Evolutionary conservation across 2,797 vertebrate genomes (phyloP).

Genomic region (Benthosema pterotum): DNA sequence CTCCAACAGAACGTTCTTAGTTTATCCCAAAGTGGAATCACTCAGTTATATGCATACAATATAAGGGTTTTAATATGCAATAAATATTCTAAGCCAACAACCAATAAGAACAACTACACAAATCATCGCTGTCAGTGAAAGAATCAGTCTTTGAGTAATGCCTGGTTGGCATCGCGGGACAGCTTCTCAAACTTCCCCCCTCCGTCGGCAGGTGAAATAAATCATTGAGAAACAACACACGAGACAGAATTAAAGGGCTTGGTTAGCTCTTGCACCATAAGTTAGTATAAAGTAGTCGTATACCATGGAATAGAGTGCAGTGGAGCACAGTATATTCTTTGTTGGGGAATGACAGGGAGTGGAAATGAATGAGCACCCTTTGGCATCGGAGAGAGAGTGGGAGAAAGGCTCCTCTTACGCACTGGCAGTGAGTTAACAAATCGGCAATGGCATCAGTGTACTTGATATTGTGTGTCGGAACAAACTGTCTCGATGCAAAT

Average conservation of each 20-base stretch:
- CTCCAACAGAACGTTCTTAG: conserved; percentile 43
- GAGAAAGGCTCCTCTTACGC: conserved; percentile 34
- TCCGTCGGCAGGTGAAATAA: conserved; percentile 33
- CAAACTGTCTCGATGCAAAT: conserved; percentile 44
- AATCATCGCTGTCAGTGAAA: conserved; percentile 75
- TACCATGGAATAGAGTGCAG: conserved; percentile 50
- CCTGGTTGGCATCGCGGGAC: conserved; percentile 69
- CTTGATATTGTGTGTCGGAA: conserved; percentile 20
- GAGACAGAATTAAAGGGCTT: conserved; percentile 80
- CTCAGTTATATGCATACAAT: conserved; percentile 55
- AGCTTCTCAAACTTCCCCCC: conserved; percentile 35
- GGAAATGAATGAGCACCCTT: conserved; percentile 71
- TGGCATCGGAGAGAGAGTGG: conserved; percentile 70
- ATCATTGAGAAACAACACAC: conserved; percentile 43
- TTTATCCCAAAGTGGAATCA: conserved; percentile 44
- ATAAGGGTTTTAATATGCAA: conserved; percentile 56
- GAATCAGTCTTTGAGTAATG: conserved; percentile 58
- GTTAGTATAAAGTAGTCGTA: conserved; percentile 45
- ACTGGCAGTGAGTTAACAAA: conserved; percentile 32
- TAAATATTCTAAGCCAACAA: conserved; percentile 65
- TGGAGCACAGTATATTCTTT: conserved; percentile 58
- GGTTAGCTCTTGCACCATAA: conserved; percentile 77
- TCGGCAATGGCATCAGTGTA: background rate
- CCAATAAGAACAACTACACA: conserved; percentile 67
- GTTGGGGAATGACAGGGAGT: conserved; percentile 40